A percentile compares a stretch with the other conserved stretches of the same genome.
phyloP scores from a whole-genome alignment of 30 jellyfish, hydroid and myxozoan species.

The Aurelia aurita complex sp. Pacific region DNA sequence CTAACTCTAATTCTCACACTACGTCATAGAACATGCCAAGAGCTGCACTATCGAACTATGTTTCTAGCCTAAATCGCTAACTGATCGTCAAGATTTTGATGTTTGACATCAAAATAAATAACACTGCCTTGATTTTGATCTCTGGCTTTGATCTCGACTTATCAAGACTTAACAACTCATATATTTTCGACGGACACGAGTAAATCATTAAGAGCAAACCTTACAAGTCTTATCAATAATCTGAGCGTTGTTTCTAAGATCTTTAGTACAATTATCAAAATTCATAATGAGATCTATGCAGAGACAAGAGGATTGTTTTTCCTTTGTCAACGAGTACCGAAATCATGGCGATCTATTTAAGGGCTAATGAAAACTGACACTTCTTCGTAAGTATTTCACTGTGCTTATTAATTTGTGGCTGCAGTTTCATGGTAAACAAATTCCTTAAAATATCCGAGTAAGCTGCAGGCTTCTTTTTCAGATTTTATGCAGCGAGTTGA shows the following conservation, averaged over 20 bases:
- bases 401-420: constrained; percentile 52
- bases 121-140: no score
- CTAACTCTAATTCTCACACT: no score
- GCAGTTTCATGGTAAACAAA: constrained; percentile 52
- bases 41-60: no score
- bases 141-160: no score
- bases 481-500: constrained; percentile 38
- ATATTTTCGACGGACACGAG: no score
- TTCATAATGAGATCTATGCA: not conserved
- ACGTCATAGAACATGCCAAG: no score
- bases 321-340: constrained; percentile 37
- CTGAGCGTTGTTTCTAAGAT: not conserved
- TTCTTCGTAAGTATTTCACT: not conserved
- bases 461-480: constrained; percentile 68
- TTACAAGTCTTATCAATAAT: not conserved
- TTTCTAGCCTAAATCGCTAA: no score
- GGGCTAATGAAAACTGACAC: constrained; percentile 45
- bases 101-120: no score
- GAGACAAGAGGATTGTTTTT: not conserved
- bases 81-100: no score
- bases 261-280: not conserved
- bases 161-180: no score
- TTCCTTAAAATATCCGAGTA: constrained; percentile 36
- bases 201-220: no score
- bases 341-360: constrained; percentile 22